Conservation (phyloP, 2,797 vertebrate species). For the Myotis daubentonii region DNA sequence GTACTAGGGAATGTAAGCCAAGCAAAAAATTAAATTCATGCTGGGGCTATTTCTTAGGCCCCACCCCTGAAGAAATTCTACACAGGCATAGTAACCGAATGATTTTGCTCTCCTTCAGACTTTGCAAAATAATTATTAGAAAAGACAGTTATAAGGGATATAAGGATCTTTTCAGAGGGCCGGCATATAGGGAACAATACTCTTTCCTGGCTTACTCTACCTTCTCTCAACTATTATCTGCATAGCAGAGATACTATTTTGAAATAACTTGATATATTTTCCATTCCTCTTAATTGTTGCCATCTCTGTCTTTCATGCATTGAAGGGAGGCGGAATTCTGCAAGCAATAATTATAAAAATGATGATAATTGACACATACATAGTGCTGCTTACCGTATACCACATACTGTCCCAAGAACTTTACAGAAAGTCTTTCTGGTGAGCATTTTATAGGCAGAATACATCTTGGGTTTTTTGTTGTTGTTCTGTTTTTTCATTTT, state of each 20-base stretch:
- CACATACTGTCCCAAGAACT: neutral
- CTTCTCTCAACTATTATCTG: neutral
- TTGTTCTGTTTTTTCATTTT: neutral
- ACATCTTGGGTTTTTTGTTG: neutral
- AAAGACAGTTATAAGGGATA: neutral
- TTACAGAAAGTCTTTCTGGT: neutral
- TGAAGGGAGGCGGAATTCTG: neutral
- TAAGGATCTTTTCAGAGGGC: neutral
- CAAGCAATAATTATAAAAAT: neutral
- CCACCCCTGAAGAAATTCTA: neutral
- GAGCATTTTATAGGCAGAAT: neutral
- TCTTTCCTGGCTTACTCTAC: neutral
- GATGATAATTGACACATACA: neutral
- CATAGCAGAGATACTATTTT: neutral
- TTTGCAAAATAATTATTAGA: neutral
- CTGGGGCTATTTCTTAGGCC: neutral
- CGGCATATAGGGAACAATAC: neutral
- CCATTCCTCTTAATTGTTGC: neutral
- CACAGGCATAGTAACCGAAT: neutral
- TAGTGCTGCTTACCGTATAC: neutral
- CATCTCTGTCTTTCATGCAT: neutral
- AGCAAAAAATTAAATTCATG: neutral
- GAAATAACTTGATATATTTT: conserved; percentile 25
- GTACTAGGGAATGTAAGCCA: neutral
- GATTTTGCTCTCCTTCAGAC: neutral